Conservation (phyloP, 2,113 vertebrate species). For the Thunnus thynnus region DNA sequence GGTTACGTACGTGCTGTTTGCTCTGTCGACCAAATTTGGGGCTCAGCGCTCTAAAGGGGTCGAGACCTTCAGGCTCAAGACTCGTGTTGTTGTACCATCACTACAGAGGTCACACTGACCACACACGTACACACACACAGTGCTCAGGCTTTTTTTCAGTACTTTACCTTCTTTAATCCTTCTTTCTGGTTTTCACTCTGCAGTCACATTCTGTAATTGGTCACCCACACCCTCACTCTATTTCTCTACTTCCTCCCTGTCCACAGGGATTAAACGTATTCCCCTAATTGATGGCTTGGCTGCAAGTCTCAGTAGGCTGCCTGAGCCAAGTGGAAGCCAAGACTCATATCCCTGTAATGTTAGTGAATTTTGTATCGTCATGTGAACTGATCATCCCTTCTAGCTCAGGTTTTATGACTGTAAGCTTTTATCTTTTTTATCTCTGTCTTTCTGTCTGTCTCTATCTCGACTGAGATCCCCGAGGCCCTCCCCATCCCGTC, state of each 20-base stretch:
- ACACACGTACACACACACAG: neutral
- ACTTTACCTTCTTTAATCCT: neutral
- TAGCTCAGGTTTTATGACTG: constrained; percentile 25
- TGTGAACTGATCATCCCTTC: constrained; percentile 12
- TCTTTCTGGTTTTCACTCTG: constrained; percentile 30
- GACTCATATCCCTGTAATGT: constrained; percentile 40
- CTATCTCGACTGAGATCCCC: neutral
- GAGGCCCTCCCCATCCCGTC: neutral
- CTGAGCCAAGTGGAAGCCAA: constrained; percentile 63
- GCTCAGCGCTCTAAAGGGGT: neutral
- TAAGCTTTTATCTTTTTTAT: constrained; percentile 3
- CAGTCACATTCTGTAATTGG: constrained; percentile 33
- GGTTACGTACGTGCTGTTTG: no score
- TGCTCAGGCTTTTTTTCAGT: neutral
- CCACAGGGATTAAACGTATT: constrained; percentile 76
- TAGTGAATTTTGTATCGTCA: constrained; percentile 25
- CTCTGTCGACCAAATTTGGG: neutral
- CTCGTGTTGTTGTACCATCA: neutral
- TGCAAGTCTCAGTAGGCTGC: constrained; percentile 57
- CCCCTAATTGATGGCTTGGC: constrained; percentile 81
- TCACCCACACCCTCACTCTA: constrained; percentile 20
- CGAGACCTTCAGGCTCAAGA: neutral
- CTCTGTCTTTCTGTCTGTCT: neutral
- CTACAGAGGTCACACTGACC: neutral
- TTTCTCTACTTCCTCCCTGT: constrained; percentile 20